Evolutionary conservation across 1,140 invertebrate genomes (phyloP).

Genomic region (Drosophila erecta): DNA sequence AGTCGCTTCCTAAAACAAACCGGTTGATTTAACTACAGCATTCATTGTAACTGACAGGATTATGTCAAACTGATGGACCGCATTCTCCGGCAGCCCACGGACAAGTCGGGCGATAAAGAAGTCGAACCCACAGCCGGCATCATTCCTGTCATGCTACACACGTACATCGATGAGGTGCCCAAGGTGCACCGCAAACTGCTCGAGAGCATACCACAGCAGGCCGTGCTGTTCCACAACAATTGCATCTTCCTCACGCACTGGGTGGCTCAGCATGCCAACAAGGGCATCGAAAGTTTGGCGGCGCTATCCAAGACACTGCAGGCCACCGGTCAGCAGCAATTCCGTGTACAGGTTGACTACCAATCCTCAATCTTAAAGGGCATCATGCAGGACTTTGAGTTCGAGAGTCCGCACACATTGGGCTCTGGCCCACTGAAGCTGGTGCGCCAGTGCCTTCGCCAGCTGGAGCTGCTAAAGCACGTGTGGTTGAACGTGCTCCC

Average conservation of each 20-base stretch:
- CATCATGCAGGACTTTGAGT: constrained; percentile 89
- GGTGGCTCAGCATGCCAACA: constrained; percentile 75
- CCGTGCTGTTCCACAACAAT: constrained; percentile 97
- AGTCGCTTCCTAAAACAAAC: not conserved
- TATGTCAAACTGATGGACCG: constrained; percentile 89
- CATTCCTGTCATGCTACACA: constrained; percentile 89
- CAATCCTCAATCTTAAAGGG: constrained; percentile 90
- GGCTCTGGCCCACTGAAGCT: constrained; percentile 89
- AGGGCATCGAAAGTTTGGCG: constrained; percentile 75
- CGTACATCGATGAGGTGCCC: constrained; percentile 91
- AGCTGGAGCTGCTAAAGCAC: constrained; percentile 93
- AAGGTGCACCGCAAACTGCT: constrained; percentile 92
- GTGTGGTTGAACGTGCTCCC: constrained; percentile 90
- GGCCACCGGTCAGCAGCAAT: constrained; percentile 88
- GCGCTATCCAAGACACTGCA: constrained; percentile 86
- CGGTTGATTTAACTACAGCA: not conserved
- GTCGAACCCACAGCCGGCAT: constrained; percentile 87
- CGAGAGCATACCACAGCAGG: constrained; percentile 92
- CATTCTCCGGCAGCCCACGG: constrained; percentile 90
- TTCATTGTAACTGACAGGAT: constrained; percentile 85
- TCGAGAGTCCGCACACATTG: constrained; percentile 86
- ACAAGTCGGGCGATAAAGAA: constrained; percentile 86
- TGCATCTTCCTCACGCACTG: constrained; percentile 94
- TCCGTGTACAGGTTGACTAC: constrained; percentile 89
- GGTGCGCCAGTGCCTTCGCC: constrained; percentile 92